A percentile compares a stretch with the other conserved stretches of the same genome.
phyloP scores from a whole-genome alignment of 1,140 invertebrate genomes.

The Dufourea novaeangliae region DNA sequence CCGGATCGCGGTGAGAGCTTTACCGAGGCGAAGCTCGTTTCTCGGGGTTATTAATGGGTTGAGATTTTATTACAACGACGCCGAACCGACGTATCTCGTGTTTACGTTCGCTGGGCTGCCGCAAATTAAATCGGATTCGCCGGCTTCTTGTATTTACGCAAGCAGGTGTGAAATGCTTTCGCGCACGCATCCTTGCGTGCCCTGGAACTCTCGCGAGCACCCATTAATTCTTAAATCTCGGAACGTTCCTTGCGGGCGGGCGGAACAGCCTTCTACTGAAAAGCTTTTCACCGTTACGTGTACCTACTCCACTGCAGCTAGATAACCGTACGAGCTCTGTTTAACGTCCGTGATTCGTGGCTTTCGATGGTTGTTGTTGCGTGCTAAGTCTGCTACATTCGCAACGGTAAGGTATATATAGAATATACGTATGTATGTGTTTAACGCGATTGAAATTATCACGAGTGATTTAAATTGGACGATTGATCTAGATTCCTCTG shows the following conservation, averaged over 20 bases:
- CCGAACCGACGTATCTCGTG: slow-evolving; percentile 14
- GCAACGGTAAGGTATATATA: too few relatives aligned
- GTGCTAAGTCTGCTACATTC: too few relatives aligned
- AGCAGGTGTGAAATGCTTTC: slow-evolving; percentile 50
- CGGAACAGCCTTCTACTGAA: not conserved
- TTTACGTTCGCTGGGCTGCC: not conserved
- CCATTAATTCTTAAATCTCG: slow-evolving; percentile 43
- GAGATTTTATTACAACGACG: slow-evolving; percentile 38
- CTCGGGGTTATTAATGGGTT: slow-evolving; percentile 43
- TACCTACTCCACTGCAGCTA: not conserved
- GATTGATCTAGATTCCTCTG: too few relatives aligned
- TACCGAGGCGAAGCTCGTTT: slow-evolving; percentile 20
- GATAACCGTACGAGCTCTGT: slow-evolving; percentile 7
- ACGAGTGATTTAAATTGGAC: too few relatives aligned
- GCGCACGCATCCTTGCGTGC: slow-evolving; percentile 52
- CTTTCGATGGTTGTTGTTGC: not conserved
- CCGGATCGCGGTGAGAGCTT: not conserved
- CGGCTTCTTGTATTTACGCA: slow-evolving; percentile 54
- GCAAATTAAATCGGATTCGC: slow-evolving; percentile 53
- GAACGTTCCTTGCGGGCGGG: not conserved
- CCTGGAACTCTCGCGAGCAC: not conserved
- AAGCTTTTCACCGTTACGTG: slow-evolving; percentile 3
- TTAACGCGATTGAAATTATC: too few relatives aligned
- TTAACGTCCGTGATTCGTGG: not conserved
- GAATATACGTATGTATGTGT: too few relatives aligned